Evolutionary conservation across 2,888 invertebrate species (phyloP).

Genomic region (Sericinus montela): DNA sequence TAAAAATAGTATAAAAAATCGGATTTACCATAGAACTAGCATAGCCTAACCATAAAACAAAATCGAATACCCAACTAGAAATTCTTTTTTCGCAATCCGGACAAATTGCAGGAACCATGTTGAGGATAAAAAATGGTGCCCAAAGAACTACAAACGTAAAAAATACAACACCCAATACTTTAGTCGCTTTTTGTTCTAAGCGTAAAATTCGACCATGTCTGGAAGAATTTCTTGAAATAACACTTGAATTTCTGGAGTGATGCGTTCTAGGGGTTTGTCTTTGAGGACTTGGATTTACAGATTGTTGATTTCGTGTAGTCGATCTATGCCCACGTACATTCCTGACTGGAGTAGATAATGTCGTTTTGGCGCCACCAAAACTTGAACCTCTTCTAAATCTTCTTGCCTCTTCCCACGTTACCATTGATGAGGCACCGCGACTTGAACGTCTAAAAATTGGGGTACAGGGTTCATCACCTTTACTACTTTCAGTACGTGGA

Average conservation of each 20-base stretch:
- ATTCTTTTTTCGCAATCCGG: slow-evolving; percentile 87
- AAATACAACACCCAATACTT: slow-evolving; percentile 96
- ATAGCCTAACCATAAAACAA: slow-evolving; percentile 96
- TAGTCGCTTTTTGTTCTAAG: slow-evolving; percentile 97
- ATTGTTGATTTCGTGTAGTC: slow-evolving; percentile 45
- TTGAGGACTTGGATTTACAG: slow-evolving; percentile 53
- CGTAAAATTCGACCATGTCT: slow-evolving; percentile 91
- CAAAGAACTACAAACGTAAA: slow-evolving; percentile 96
- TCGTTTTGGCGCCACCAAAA: slow-evolving; percentile 83
- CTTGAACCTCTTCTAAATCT: slow-evolving; percentile 84
- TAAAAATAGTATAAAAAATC: slow-evolving; percentile 97
- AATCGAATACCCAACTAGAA: slow-evolving; percentile 89
- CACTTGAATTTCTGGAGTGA: slow-evolving; percentile 89
- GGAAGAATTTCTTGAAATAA: slow-evolving; percentile 89
- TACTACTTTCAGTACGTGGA: slow-evolving; percentile 51
- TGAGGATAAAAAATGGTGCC: slow-evolving; percentile 97
- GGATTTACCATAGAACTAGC: slow-evolving; percentile 97
- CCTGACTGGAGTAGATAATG: slow-evolving; percentile 74
- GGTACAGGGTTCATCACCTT: slow-evolving; percentile 60
- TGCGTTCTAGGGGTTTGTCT: slow-evolving; percentile 82
- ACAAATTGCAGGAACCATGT: slow-evolving; percentile 91
- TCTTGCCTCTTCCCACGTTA: slow-evolving; percentile 86
- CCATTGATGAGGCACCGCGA: slow-evolving; percentile 86
- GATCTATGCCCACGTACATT: slow-evolving; percentile 59
- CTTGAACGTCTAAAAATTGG: slow-evolving; percentile 74